These are phyloP conservation scores for Nesogale talazaci DNA, from an alignment of 2,113 vertebrate genomes.

Conservation along the genomic window DNA sequence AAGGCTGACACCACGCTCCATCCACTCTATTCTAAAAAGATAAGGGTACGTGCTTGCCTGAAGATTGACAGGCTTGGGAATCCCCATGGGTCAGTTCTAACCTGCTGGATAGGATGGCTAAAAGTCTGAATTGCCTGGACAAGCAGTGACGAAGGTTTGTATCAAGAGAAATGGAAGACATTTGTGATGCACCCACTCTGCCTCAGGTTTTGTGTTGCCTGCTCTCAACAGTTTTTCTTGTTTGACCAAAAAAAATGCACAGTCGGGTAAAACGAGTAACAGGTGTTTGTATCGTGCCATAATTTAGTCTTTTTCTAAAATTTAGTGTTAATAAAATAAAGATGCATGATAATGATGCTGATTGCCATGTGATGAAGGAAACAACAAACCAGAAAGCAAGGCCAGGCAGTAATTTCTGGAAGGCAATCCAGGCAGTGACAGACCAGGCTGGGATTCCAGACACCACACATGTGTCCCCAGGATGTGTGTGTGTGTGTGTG, in stretches of 20 bases:
- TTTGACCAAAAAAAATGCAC: neutral
- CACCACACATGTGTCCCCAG: no score
- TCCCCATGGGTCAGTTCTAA: no score
- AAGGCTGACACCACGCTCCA: no score
- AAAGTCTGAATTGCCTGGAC: no score
- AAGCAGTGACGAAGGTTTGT: neutral
- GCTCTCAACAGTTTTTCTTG: neutral
- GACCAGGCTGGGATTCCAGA: neutral
- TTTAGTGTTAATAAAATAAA: neutral
- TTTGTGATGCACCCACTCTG: neutral
- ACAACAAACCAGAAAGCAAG: neutral
- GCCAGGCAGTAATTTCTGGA: no score
- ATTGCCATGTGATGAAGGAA: neutral
- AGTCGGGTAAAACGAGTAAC: neutral
- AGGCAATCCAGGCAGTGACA: neutral
- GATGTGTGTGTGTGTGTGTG: no score
- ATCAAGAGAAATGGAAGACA: neutral
- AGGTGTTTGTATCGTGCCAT: neutral
- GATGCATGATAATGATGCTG: no score
- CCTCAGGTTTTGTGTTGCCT: rapidly evolving
- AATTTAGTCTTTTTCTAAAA: neutral
- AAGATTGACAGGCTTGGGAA: no score
- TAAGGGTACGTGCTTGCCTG: no score
- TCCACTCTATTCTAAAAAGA: no score
- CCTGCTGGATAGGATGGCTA: no score